Evolutionary conservation across 2,888 invertebrate genomes (phyloP).

Genomic region (Megamerina dolium): DNA sequence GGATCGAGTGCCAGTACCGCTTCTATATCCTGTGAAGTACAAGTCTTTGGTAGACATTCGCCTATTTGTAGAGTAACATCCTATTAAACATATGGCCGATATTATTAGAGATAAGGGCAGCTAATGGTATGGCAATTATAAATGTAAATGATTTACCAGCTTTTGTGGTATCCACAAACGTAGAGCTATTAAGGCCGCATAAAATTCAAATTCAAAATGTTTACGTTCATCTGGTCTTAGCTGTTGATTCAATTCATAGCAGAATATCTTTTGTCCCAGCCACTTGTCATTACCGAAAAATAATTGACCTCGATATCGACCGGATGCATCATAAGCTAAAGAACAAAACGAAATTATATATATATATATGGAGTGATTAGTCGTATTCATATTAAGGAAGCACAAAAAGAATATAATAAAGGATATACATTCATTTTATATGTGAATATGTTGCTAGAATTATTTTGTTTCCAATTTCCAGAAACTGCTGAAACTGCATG

Average conservation of each 20-base stretch:
- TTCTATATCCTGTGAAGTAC: conserved; percentile 54
- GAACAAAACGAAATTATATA: background rate
- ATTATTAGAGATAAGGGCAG: too few relatives aligned
- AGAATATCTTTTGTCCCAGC: conserved; percentile 68
- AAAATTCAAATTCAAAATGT: conserved; percentile 44
- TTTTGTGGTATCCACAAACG: conserved; percentile 31
- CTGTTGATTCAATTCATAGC: conserved; percentile 54
- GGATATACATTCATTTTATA: too few relatives aligned
- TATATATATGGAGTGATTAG: too few relatives aligned
- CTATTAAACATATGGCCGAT: conserved; percentile 49
- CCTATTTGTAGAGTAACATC: conserved; percentile 65
- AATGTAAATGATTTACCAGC: too few relatives aligned
- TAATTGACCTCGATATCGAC: conserved; percentile 69
- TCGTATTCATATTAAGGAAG: too few relatives aligned
- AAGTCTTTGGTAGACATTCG: conserved; percentile 67
- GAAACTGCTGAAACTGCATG: too few relatives aligned
- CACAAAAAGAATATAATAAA: too few relatives aligned
- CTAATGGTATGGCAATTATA: too few relatives aligned
- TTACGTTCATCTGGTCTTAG: conserved; percentile 31
- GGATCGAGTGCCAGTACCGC: conserved; percentile 47
- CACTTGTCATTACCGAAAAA: conserved; percentile 77
- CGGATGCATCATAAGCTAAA: conserved; percentile 72
- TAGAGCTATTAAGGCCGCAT: conserved; percentile 36
- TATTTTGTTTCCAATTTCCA: too few relatives aligned
- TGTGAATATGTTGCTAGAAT: too few relatives aligned